Percentiles rank a stretch among this genome's conserved stretches.
phyloP scores from a whole-genome alignment of 2,113 vertebrate species.

The Echinops telfairi region DNA sequence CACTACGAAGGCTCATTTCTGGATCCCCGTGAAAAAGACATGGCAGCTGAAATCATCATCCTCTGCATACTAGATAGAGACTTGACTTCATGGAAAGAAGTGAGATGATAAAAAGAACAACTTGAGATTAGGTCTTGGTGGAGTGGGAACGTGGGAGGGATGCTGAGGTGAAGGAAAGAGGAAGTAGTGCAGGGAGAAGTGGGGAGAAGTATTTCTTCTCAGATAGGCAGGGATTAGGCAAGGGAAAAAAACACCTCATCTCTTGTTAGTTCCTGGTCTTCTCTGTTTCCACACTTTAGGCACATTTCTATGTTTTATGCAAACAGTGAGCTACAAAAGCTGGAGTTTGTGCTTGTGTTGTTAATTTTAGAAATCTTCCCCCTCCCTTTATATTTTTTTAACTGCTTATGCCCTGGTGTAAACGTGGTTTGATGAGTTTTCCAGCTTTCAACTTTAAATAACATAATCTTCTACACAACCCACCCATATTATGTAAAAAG shows the following conservation, averaged over 20 bases:
- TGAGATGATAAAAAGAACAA: background rate
- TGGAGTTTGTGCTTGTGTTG: background rate
- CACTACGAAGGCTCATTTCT: background rate
- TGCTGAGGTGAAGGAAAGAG: background rate
- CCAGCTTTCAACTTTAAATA: background rate
- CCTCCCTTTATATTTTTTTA: background rate
- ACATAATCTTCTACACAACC: background rate
- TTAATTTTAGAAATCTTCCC: background rate
- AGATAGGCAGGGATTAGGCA: background rate
- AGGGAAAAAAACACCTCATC: too few relatives aligned
- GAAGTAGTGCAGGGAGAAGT: background rate
- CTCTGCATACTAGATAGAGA: background rate
- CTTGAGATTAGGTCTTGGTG: background rate
- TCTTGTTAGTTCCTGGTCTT: too few relatives aligned
- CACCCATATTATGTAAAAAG: background rate
- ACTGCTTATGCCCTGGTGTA: background rate
- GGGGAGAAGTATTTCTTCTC: background rate
- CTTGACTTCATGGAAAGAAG: background rate
- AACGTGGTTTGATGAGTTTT: conserved; percentile 1
- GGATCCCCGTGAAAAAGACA: background rate
- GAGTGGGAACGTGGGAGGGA: background rate
- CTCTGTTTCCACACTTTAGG: background rate
- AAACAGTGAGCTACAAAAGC: background rate
- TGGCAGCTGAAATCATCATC: background rate
- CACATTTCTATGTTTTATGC: background rate